These are phyloP conservation scores for Scolopax bukidnonensis DNA, from an alignment of 2,797 vertebrate species.

Conservation along the genomic window DNA sequence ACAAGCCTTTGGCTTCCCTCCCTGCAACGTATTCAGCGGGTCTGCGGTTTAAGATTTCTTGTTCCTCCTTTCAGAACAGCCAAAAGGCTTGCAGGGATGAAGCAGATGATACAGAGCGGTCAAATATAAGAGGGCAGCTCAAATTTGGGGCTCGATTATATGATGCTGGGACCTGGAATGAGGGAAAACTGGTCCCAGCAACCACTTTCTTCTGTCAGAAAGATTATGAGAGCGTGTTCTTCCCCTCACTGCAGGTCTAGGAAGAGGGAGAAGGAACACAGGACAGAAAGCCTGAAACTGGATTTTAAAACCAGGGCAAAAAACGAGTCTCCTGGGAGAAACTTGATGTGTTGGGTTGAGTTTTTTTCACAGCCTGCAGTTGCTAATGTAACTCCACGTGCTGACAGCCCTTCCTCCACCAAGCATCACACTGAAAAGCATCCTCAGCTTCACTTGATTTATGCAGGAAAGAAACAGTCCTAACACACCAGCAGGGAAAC, in stretches of 20 bases:
- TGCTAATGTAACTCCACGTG: neutral
- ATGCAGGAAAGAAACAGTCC: neutral
- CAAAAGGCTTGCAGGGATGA: neutral
- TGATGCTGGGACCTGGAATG: neutral
- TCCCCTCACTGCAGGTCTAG: neutral
- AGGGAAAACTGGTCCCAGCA: neutral
- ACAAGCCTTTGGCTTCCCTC: too few relatives aligned
- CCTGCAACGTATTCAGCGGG: accelerated
- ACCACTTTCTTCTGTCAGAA: neutral
- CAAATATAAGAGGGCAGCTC: neutral
- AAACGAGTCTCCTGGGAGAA: neutral
- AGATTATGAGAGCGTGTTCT: neutral
- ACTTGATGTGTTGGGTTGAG: neutral
- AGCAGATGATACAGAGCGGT: accelerated
- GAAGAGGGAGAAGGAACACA: neutral
- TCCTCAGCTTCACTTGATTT: neutral
- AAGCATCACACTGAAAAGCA: accelerated
- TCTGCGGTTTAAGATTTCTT: neutral
- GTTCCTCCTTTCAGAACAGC: neutral
- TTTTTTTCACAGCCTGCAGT: neutral
- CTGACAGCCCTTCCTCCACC: neutral
- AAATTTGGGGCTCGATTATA: neutral
- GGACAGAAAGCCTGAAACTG: neutral
- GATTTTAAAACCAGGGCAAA: neutral
- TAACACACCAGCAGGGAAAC: neutral